Evolutionary conservation across 2,113 vertebrate genomes (phyloP), one percentile per base, ranked within the genome.

Genomic region (Prionailurus viverrinus): DNA sequence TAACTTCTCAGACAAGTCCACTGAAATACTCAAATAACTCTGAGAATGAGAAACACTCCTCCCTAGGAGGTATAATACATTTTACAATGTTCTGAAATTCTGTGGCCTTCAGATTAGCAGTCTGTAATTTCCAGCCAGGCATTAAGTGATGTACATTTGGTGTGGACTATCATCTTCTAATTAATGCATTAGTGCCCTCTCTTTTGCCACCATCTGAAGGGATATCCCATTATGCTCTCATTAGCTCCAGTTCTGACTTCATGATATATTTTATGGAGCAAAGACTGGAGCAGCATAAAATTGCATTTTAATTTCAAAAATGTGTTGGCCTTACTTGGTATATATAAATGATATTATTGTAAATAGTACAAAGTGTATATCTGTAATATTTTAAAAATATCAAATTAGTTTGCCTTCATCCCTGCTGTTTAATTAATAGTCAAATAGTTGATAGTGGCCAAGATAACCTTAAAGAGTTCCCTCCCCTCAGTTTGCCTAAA

Each of bases 1-100:
- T 84, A 90, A 31, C 31, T 96, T 97, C 55, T 92, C 41, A 79
- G 27, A 73, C 79, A 92, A 65, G 68, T 89, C 39, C 73, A 48
- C 74, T 92, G 92, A 94, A 82, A 89, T 68, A 95, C 23, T 94
- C 39, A 93, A 63, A 85, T 66, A 91, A 79, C 53, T 83, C 93
- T 74, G 71, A 79, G n/a, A 63, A 80, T 88, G 78, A 86, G 63
- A 88, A 95, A 89, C n/a, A 63, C 18, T 73, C 29, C 48, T 94
- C 63, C 33, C 5, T 78, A 12, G 45, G 41, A 85, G 36, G 31
- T 58, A 73, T 5, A 94, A 74, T 93, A 15, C 5, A 94, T 95
- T 94, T 96, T 71, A 79, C n/a, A 93, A 95, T 92, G 33, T 16
- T 66, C 41, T 69, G 27, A 87, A 92, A 78, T 86, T 58, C 51